These are phyloP conservation scores for Lophura nycthemera DNA, from an alignment of 2,113 vertebrate genomes.

Conservation along the genomic window DNA sequence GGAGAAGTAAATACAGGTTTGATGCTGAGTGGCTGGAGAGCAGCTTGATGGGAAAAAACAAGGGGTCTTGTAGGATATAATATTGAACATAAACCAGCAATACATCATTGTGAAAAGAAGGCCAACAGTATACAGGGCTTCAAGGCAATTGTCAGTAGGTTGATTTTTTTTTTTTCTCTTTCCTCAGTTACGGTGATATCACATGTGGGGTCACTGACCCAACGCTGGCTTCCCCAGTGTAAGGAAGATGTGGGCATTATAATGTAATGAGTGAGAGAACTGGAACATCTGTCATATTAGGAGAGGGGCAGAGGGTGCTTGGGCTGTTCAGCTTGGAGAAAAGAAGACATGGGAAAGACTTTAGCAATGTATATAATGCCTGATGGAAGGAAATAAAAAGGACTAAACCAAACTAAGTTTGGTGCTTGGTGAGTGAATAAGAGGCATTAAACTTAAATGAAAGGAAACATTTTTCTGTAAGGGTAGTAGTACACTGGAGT, in stretches of 20 bases:
- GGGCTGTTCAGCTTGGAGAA: not conserved
- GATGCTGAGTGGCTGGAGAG: not conserved
- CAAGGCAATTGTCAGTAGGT: not conserved
- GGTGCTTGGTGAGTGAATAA: not conserved
- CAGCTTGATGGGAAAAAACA: not conserved
- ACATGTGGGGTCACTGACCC: not conserved
- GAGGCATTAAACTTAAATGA: not conserved
- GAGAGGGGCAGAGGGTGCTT: not conserved
- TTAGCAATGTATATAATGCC: fast-evolving
- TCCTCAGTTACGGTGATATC: not conserved
- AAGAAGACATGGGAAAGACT: not conserved
- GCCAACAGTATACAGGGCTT: not conserved
- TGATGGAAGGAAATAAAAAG: not conserved
- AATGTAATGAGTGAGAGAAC: not conserved
- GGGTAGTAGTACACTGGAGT: not conserved
- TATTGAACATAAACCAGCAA: not conserved
- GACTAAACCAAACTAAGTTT: not conserved
- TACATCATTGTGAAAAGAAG: not conserved
- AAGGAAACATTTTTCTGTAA: not conserved
- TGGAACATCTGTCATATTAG: not conserved
- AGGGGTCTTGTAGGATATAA: not conserved
- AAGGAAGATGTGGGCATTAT: not conserved
- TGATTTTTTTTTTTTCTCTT: not conserved
- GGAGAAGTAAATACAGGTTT: not conserved
- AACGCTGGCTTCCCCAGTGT: not conserved